Evolutionary conservation across 2,888 invertebrate species (phyloP).

Genomic region (Yponomeuta malinellus): DNA sequence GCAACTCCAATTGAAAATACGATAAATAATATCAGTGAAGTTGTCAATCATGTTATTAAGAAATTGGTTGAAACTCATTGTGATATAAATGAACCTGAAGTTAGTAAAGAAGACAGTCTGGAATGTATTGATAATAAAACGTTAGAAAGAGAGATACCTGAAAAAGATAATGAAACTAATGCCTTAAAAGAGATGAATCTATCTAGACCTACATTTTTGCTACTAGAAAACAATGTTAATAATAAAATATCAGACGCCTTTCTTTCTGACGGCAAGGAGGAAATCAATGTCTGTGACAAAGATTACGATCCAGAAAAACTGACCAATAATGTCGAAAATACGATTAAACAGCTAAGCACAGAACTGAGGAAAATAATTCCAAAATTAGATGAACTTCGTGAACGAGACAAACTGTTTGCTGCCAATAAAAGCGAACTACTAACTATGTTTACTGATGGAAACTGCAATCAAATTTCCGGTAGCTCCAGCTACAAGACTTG

Average conservation of each 20-base stretch:
- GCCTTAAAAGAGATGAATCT: conserved; percentile 58
- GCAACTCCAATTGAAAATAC: conserved; percentile 69
- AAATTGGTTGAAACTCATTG: conserved; percentile 61
- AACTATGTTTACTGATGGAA: conserved; percentile 42
- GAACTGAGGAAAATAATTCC: conserved; percentile 68
- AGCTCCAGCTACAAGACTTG: conserved; percentile 20
- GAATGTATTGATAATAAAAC: conserved; percentile 26
- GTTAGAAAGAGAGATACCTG: conserved; percentile 34
- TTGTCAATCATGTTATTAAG: conserved; percentile 69
- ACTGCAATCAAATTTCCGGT: conserved; percentile 55
- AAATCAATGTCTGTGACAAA: conserved; percentile 55
- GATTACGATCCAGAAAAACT: conserved; percentile 60
- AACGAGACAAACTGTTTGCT: conserved; percentile 57
- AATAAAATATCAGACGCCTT: conserved; percentile 75
- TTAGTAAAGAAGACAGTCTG: conserved; percentile 27
- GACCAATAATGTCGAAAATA: conserved; percentile 61
- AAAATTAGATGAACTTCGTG: conserved; percentile 67
- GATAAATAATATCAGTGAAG: conserved; percentile 70
- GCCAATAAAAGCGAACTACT: conserved; percentile 36
- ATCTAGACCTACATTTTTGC: conserved; percentile 65
- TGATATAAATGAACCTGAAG: conserved; percentile 34
- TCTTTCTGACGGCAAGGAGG: conserved; percentile 76
- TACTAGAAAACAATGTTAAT: conserved; percentile 53
- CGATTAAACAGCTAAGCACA: conserved; percentile 64
- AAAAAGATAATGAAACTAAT: conserved; percentile 58